phyloP scores from a whole-genome alignment of 2,797 vertebrate genomes.

The Sibirionetta formosa region DNA sequence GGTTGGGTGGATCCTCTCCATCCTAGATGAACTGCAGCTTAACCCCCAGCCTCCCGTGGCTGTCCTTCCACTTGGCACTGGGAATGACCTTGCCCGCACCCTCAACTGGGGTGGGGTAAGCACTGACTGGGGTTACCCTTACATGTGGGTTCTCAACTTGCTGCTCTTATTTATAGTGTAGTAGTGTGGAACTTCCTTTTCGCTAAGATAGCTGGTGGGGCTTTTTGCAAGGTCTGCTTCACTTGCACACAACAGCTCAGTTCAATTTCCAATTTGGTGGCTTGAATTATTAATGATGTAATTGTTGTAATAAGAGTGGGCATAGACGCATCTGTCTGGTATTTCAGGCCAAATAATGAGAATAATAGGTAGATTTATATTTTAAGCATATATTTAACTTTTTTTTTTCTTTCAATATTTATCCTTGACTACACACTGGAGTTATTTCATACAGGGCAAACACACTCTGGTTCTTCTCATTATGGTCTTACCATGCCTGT shows the following conservation, averaged over 20 bases:
- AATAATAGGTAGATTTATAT: neutral
- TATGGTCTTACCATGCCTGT: neutral
- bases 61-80: slow-evolving; percentile 97
- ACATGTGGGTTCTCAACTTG: accelerated
- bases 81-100: slow-evolving; percentile 98
- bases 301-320: neutral
- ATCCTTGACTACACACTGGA: neutral
- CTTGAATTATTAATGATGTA: neutral
- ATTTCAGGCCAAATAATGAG: neutral
- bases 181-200: neutral
- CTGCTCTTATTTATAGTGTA: neutral
- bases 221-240: neutral
- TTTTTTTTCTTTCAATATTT: neutral
- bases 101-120: slow-evolving; percentile 99
- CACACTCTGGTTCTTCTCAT: neutral
- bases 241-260: neutral
- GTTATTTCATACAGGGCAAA: neutral
- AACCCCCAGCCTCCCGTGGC: slow-evolving; percentile 96
- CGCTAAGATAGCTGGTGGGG: neutral
- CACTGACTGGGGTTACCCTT: neutral
- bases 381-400: neutral
- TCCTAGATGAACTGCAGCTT: slow-evolving; percentile 95
- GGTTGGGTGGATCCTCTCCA: slow-evolving; percentile 99
- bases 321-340: neutral
- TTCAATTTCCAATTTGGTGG: neutral